These are phyloP conservation scores for Trichonephila inaurata DNA, from an alignment of 1,140 invertebrate species.

Conservation along the genomic window DNA sequence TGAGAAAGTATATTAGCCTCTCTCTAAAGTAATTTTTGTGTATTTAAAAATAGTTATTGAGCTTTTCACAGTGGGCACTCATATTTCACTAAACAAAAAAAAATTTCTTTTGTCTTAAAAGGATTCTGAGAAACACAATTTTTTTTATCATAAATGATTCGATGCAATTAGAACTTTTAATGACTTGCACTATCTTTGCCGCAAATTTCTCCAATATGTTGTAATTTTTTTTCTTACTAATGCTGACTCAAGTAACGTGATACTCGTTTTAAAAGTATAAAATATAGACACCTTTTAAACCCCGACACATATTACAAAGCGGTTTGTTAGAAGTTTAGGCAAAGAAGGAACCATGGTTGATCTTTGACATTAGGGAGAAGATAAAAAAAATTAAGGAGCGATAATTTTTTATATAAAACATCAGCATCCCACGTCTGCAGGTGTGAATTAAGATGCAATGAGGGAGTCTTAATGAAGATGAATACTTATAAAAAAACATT, in stretches of 20 bases:
- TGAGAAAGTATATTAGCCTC: no score
- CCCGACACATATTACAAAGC: neutral
- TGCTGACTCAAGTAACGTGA: neutral
- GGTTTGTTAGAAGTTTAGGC: constrained; percentile 29
- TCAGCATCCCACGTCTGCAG: constrained; percentile 60
- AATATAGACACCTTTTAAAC: neutral
- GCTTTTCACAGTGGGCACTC: no score
- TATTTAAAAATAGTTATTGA: no score
- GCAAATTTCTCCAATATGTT: no score
- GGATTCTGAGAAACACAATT: no score
- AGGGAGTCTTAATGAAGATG: constrained; percentile 61
- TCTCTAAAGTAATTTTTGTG: no score
- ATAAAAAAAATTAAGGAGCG: neutral
- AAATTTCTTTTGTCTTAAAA: no score
- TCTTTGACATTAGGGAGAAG: constrained; percentile 20
- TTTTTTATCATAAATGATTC: no score
- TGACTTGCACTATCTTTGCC: neutral
- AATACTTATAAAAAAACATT: constrained; percentile 48
- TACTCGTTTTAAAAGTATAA: constrained; percentile 21
- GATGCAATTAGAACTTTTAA: neutral
- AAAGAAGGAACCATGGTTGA: neutral
- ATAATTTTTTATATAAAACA: constrained; percentile 18
- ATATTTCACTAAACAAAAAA: no score
- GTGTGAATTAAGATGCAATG: constrained; percentile 67
- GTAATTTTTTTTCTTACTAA: neutral